These are phyloP conservation scores for Pseudopipra pipra DNA, from an alignment of 2,113 vertebrate species.

Conservation along the genomic window DNA sequence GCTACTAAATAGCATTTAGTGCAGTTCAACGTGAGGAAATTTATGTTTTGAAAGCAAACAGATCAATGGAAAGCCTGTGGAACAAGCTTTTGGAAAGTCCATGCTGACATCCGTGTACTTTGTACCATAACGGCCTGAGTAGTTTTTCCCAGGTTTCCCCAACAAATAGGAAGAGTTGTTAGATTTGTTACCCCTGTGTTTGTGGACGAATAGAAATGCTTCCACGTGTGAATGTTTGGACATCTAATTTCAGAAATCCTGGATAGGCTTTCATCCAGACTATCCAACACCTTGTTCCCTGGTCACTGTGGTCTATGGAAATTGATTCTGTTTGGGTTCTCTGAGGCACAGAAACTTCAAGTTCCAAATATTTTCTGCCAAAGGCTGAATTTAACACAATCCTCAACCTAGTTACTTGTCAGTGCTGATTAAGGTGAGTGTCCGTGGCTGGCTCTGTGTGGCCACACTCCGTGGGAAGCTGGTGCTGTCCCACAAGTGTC, in stretches of 20 bases:
- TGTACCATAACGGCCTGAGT: background rate
- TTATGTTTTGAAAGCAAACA: conserved; percentile 45
- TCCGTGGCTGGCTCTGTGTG: accelerated
- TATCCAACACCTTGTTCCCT: background rate
- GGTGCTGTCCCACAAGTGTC: accelerated
- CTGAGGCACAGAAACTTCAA: background rate
- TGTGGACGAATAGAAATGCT: background rate
- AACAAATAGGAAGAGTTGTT: background rate
- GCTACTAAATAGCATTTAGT: conserved; percentile 78
- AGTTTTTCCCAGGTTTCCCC: background rate
- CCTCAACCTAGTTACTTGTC: background rate
- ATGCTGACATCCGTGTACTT: background rate
- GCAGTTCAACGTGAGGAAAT: conserved; percentile 49
- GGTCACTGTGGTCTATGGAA: accelerated
- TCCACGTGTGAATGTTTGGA: background rate
- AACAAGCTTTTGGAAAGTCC: background rate
- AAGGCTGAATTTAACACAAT: background rate
- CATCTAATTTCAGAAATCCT: background rate
- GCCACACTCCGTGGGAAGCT: accelerated
- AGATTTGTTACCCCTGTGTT: background rate
- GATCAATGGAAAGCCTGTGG: background rate
- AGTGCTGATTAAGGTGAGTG: background rate
- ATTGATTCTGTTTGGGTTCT: accelerated
- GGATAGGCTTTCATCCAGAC: background rate
- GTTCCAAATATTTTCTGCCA: background rate